Conservation (phyloP, 2,797 vertebrate species). For the Ctenosaura bakeri region DNA sequence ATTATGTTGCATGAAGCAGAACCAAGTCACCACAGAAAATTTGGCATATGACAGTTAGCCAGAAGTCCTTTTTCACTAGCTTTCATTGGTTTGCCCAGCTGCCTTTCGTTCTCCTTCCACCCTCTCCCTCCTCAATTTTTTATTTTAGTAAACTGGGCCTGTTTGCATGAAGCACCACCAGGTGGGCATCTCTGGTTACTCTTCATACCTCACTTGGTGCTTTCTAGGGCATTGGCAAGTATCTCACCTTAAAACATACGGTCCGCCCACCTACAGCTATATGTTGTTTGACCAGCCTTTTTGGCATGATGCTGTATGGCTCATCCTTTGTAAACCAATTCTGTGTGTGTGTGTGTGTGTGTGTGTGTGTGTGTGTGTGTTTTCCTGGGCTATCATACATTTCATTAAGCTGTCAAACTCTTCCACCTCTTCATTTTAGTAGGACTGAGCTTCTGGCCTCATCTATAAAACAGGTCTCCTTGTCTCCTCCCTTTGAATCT, state of each 20-base stretch:
- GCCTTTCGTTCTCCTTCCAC: neutral
- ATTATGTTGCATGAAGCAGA: too few relatives aligned
- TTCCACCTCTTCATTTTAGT: neutral
- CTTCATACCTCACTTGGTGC: neutral
- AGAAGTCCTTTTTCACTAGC: too few relatives aligned
- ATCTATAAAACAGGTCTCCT: slow-evolving; percentile 31
- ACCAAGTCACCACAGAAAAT: neutral
- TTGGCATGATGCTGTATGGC: neutral
- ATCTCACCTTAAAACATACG: neutral
- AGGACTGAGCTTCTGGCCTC: slow-evolving; percentile 21
- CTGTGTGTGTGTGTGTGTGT: too few relatives aligned
- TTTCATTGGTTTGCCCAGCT: neutral
- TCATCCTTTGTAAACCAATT: neutral
- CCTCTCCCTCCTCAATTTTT: neutral
- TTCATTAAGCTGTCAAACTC: slow-evolving; percentile 22
- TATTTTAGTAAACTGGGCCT: neutral
- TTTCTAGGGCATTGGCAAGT: neutral
- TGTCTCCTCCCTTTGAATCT: slow-evolving; percentile 41
- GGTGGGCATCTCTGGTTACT: neutral
- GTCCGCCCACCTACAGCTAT: neutral
- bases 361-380: too few relatives aligned
- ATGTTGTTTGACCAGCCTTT: neutral
- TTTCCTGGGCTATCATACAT: neutral
- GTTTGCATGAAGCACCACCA: neutral
- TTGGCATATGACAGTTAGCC: neutral